Evolutionary conservation across 2,888 invertebrate genomes (phyloP).

Genomic region (Flabesymbios commensalis): DNA sequence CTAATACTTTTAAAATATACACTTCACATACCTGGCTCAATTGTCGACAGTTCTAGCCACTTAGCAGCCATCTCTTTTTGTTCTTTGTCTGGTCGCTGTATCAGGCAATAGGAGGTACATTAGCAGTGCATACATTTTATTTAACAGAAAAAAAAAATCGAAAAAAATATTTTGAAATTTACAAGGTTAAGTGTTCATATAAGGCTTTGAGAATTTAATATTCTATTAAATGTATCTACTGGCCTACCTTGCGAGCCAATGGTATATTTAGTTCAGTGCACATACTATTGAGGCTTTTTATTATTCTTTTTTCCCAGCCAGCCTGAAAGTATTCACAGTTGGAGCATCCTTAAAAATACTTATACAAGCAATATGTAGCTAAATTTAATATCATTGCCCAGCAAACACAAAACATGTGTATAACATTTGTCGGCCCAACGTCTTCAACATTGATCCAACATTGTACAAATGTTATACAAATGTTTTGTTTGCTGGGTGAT

Average conservation of each 20-base stretch:
- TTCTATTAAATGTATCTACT: not conserved
- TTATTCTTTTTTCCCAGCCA: conserved; percentile 87
- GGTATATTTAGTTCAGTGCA: conserved; percentile 86
- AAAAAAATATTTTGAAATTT: not conserved
- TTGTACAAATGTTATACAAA: no score
- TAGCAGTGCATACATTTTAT: no score
- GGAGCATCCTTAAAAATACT: not conserved
- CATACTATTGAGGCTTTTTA: conserved; percentile 94
- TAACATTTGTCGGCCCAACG: no score
- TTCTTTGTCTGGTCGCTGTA: conserved; percentile 74
- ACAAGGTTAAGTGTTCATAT: not conserved
- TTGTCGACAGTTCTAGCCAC: conserved; percentile 92
- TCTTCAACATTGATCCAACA: no score
- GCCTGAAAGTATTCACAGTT: conserved; percentile 47
- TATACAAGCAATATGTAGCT: not conserved
- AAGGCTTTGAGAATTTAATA: not conserved
- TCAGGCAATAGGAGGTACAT: no score
- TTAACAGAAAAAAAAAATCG: not conserved
- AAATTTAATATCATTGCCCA: no score
- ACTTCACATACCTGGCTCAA: conserved; percentile 82
- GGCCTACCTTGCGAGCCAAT: conserved; percentile 63
- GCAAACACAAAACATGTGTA: no score
- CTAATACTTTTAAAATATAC: no score
- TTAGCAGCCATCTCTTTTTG: conserved; percentile 81
- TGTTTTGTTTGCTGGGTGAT: no score